Conservation (phyloP, 92 coral and sea anemone species). For the Actinernus sp. region DNA sequence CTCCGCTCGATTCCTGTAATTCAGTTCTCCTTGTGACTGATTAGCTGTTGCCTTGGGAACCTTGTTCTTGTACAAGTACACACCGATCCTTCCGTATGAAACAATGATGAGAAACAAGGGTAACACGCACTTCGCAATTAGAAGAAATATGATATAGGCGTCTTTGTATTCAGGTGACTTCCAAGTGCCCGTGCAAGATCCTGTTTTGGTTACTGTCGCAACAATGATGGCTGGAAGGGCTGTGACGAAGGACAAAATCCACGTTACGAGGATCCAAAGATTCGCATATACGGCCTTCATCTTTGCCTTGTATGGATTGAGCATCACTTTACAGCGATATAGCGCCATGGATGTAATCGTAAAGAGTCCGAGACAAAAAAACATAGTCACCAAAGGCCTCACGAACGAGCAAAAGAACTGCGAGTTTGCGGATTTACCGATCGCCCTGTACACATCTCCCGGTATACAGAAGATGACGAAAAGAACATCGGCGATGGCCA, state of each 20-base stretch:
- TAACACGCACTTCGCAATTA: conserved; percentile 40
- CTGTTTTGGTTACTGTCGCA: conserved; percentile 23
- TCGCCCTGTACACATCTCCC: conserved; percentile 17
- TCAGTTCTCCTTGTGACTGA: not conserved
- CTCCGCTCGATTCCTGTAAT: conserved; percentile 22
- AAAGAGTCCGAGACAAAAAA: conserved; percentile 56
- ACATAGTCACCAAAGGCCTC: conserved; percentile 49
- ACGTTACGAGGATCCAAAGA: conserved; percentile 21
- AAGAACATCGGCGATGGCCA: conserved; percentile 53
- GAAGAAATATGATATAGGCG: conserved; percentile 55
- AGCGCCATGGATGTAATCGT: conserved; percentile 71
- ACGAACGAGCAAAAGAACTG: conserved; percentile 20
- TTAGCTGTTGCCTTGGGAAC: conserved; percentile 3
- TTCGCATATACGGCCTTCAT: conserved; percentile 10
- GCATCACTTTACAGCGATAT: conserved; percentile 49
- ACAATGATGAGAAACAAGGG: conserved; percentile 53
- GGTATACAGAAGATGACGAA: conserved; percentile 41
- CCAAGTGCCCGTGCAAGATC: conserved; percentile 55
- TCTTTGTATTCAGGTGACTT: conserved; percentile 31
- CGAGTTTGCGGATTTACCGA: not conserved
- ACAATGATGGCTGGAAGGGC: conserved; percentile 35
- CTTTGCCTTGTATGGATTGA: conserved; percentile 52
- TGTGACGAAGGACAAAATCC: conserved; percentile 34
- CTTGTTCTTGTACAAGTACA: conserved; percentile 23
- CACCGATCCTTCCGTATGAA: conserved; percentile 47